Percentiles rank a stretch among this genome's conserved stretches.
These are phyloP conservation scores for Xiphorhynchus erythropygius DNA, from an alignment of 2,797 vertebrate genomes.

Conservation along the genomic window DNA sequence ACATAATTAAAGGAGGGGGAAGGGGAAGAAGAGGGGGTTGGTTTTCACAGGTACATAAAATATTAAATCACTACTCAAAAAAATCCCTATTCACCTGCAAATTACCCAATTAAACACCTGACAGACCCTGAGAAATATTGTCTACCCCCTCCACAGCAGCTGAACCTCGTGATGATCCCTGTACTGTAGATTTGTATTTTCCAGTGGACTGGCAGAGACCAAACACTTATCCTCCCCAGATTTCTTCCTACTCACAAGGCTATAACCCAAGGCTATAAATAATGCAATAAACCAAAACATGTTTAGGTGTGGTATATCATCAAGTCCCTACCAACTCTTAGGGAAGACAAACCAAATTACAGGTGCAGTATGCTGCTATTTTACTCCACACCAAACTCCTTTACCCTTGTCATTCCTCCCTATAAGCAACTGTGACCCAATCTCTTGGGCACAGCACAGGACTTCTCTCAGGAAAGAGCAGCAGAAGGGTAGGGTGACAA, in stretches of 20 bases:
- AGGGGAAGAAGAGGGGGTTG: neutral
- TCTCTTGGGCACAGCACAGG: neutral
- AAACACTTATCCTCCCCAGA: neutral
- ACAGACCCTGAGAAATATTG: neutral
- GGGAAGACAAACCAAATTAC: neutral
- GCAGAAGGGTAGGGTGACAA: neutral
- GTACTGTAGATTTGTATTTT: neutral
- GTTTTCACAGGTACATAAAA: neutral
- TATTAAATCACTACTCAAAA: slow-evolving; percentile 9
- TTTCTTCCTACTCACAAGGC: neutral
- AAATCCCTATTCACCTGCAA: neutral
- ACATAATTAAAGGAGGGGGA: slow-evolving; percentile 3
- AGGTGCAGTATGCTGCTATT: neutral
- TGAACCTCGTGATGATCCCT: neutral
- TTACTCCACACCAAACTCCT: neutral
- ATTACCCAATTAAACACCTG: slow-evolving; percentile 42
- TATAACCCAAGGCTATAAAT: neutral
- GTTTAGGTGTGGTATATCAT: neutral
- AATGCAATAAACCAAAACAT: neutral
- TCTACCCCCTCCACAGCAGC: neutral
- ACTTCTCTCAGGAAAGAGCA: neutral
- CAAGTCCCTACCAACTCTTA: neutral
- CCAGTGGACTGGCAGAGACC: neutral
- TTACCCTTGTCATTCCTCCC: neutral
- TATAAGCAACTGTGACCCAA: neutral